Percentiles rank a stretch among this genome's conserved stretches.
Evolutionary conservation across 2,888 invertebrate genomes (phyloP).

Genomic region (Hypolimnas misippus): DNA sequence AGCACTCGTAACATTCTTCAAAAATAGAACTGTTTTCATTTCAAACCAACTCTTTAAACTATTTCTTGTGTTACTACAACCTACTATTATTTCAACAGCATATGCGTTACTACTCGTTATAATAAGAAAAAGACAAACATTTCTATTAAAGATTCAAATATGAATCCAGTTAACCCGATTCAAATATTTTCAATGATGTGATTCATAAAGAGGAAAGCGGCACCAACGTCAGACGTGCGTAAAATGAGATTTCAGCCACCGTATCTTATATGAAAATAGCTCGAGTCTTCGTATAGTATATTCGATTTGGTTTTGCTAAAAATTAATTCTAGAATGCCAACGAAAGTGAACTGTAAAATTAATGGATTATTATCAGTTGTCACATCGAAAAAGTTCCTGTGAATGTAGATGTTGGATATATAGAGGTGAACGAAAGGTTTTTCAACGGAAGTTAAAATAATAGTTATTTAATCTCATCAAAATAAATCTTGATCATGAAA

Average conservation of each 20-base stretch:
- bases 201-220: constrained; percentile 53
- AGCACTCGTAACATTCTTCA: too few relatives aligned
- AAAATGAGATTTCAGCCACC: constrained; percentile 37
- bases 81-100: too few relatives aligned
- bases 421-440: too few relatives aligned
- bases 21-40: too few relatives aligned
- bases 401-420: neutral
- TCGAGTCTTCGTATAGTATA: constrained; percentile 14
- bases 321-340: constrained; percentile 5
- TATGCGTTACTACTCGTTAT: too few relatives aligned
- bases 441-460: too few relatives aligned
- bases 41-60: too few relatives aligned
- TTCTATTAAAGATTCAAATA: constrained; percentile 28
- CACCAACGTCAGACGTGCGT: constrained; percentile 49
- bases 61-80: too few relatives aligned
- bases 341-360: neutral
- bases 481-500: too few relatives aligned
- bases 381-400: neutral
- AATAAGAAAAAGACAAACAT: neutral
- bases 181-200: constrained; percentile 57
- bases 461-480: too few relatives aligned
- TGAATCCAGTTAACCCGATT: constrained; percentile 51
- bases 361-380: constrained; percentile 1
- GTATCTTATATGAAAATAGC: constrained; percentile 40
- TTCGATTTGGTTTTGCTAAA: constrained; percentile 4